phyloP scores from a whole-genome alignment of 2,113 vertebrate genomes.

The Tachysurus fulvidraco region DNA sequence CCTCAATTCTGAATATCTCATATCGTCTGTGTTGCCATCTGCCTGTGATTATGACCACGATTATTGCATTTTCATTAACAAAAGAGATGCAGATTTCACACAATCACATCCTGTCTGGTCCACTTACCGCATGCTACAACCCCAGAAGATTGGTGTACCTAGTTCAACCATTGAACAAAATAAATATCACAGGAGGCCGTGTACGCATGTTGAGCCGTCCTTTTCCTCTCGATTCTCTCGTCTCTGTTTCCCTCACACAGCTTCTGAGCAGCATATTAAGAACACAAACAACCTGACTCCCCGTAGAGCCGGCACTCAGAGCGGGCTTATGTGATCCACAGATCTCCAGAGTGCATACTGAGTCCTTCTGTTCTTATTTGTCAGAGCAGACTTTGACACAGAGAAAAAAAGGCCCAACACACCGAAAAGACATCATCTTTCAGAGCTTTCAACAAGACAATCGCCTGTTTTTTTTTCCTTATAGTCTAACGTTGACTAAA shows the following conservation, averaged over 20 bases:
- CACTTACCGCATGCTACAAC: neutral
- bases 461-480: neutral
- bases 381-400: conserved; percentile 8
- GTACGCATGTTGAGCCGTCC: neutral
- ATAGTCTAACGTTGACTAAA: neutral
- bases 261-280: conserved; percentile 26
- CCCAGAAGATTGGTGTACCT: neutral
- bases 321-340: neutral
- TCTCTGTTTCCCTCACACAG: conserved; percentile 1
- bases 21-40: neutral
- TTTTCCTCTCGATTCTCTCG: neutral
- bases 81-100: neutral
- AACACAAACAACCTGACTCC: conserved; percentile 32
- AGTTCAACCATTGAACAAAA: conserved; percentile 1
- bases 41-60: neutral
- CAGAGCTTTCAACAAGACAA: neutral
- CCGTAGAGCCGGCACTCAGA: conserved; percentile 12
- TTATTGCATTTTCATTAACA: neutral
- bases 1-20: neutral
- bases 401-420: neutral
- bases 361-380: conserved; percentile 16
- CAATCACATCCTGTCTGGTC: neutral
- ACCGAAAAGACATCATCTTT: conserved; percentile 35
- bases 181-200: neutral
- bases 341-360: conserved; percentile 8